Evolutionary conservation across 2,113 vertebrate species (phyloP).

Genomic region (Tonatia bakeri): DNA sequence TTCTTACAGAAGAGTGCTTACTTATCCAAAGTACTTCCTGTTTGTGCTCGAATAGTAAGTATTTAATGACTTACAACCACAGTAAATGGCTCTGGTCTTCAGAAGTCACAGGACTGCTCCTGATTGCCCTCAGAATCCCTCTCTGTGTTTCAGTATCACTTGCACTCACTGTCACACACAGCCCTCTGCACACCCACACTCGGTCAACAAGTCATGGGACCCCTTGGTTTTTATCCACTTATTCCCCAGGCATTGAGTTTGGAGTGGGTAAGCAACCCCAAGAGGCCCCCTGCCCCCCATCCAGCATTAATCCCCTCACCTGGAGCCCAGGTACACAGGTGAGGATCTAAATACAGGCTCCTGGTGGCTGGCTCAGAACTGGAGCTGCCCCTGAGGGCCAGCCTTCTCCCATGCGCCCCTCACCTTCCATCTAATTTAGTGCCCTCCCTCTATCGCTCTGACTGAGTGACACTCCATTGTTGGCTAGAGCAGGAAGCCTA

Average conservation of each 20-base stretch:
- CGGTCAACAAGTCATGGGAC: accelerated
- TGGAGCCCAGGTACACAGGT: no score
- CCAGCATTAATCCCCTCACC: no score
- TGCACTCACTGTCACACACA: no score
- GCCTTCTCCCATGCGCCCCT: not conserved
- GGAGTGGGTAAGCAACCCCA: accelerated
- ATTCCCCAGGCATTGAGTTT: not conserved
- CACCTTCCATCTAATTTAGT: not conserved
- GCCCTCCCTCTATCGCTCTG: no score
- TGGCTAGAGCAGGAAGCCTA: not conserved
- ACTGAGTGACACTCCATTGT: no score
- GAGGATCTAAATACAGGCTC: not conserved
- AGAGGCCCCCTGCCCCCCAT: not conserved
- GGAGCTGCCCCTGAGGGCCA: no score
- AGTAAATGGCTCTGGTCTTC: not conserved
- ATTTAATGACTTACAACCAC: not conserved
- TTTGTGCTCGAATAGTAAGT: not conserved
- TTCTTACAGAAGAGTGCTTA: not conserved
- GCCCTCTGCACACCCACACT: not conserved
- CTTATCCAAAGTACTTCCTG: not conserved
- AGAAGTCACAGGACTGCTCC: not conserved
- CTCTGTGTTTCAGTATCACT: not conserved
- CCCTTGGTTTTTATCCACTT: not conserved
- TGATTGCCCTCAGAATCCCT: not conserved
- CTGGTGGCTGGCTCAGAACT: not conserved